Evolutionary conservation across 1,140 invertebrate species (phyloP).

Genomic region (Trachymyrmex cornetzi): DNA sequence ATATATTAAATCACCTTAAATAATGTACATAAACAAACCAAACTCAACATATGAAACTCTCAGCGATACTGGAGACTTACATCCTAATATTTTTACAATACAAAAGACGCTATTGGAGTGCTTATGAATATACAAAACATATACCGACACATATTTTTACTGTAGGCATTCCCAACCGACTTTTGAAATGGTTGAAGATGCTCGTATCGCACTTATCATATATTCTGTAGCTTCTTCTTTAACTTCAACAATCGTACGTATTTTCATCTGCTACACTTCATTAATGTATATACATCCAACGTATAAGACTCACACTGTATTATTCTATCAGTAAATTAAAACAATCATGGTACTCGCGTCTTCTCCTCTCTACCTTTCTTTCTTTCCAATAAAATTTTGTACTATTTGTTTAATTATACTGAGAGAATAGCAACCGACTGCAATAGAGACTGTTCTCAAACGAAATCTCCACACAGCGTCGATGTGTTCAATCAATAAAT

Average conservation of each 20-base stretch:
- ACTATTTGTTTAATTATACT: slow-evolving; percentile 76
- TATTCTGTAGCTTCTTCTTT: slow-evolving; percentile 58
- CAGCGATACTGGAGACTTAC: slow-evolving; percentile 48
- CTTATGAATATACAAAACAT: slow-evolving; percentile 70
- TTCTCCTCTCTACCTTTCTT: slow-evolving; percentile 4
- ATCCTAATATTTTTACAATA: slow-evolving; percentile 62
- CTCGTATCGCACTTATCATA: slow-evolving; percentile 51
- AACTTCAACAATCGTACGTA: slow-evolving; percentile 75
- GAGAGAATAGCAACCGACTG: slow-evolving; percentile 73
- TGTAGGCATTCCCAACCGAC: slow-evolving; percentile 53
- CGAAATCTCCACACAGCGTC: slow-evolving; percentile 60
- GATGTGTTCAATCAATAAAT: slow-evolving; percentile 73
- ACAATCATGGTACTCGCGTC: slow-evolving; percentile 55
- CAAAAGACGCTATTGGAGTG: slow-evolving; percentile 56
- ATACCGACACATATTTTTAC: slow-evolving; percentile 64
- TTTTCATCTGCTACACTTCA: slow-evolving; percentile 45
- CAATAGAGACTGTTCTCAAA: slow-evolving; percentile 65
- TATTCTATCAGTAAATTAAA: slow-evolving; percentile 76
- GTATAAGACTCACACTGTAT: slow-evolving; percentile 68
- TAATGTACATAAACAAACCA: slow-evolving; percentile 58
- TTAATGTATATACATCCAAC: slow-evolving; percentile 64
- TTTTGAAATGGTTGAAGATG: slow-evolving; percentile 65
- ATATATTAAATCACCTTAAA: slow-evolving; percentile 41
- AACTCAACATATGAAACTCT: slow-evolving; percentile 49
- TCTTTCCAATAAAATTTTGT: slow-evolving; percentile 68